Evolutionary conservation across 1,140 invertebrate species (phyloP).

Genomic region (Trachymyrmex septentrionalis): DNA sequence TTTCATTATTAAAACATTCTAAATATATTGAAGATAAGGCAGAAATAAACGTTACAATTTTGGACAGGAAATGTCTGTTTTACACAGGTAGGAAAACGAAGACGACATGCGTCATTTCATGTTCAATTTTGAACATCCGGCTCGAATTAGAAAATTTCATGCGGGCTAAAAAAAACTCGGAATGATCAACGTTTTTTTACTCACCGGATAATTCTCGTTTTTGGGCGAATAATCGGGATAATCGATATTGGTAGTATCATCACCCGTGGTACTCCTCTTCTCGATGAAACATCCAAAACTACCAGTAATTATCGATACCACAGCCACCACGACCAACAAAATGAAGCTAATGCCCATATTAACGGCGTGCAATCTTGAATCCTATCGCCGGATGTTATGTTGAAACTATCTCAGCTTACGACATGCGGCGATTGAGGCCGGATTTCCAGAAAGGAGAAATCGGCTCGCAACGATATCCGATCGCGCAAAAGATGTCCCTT

Average conservation of each 20-base stretch:
- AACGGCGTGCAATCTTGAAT: conserved; percentile 10
- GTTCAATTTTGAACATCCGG: not conserved
- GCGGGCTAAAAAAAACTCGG: not conserved
- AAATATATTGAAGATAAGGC: not conserved
- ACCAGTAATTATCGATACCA: conserved; percentile 59
- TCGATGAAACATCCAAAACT: conserved; percentile 49
- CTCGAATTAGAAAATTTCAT: not conserved
- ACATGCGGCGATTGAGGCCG: not conserved
- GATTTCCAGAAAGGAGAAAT: not conserved
- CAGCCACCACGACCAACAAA: conserved; percentile 50
- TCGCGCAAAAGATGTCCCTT: not conserved
- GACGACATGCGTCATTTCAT: not conserved
- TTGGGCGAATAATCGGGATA: conserved; percentile 68
- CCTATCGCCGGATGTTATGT: conserved; percentile 5
- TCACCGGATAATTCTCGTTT: conserved; percentile 72
- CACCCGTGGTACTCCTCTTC: conserved; percentile 36
- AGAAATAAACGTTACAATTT: not conserved
- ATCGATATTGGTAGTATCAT: conserved; percentile 25
- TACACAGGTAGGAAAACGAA: not conserved
- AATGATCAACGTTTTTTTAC: conserved; percentile 35
- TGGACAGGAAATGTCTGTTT: not conserved
- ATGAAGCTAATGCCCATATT: conserved; percentile 64
- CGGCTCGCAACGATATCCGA: not conserved
- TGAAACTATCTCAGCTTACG: not conserved
- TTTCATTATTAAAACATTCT: not conserved